These are phyloP conservation scores for Eptesicus fuscus DNA, from an alignment of 2,113 vertebrate species.

Conservation along the genomic window DNA sequence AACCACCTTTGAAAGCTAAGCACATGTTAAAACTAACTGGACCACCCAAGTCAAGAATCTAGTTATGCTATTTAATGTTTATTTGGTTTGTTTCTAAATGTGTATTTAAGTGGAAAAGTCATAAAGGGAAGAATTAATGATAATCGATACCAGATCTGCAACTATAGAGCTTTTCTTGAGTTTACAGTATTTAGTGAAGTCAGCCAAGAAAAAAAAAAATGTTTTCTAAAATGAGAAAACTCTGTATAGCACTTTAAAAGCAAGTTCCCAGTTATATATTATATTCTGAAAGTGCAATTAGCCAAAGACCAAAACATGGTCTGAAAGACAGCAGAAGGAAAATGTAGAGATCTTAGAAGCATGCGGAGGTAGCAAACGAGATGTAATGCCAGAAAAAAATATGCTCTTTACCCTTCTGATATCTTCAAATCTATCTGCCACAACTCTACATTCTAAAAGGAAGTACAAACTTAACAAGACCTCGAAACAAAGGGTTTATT, in stretches of 20 bases:
- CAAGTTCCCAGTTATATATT: neutral
- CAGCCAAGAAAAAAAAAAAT: neutral
- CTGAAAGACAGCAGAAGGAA: neutral
- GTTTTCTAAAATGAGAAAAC: conserved; percentile 43
- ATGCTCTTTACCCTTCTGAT: neutral
- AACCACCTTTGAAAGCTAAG: conserved; percentile 67
- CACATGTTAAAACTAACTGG: conserved; percentile 70
- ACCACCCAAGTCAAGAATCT: conserved; percentile 73
- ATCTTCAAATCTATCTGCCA: neutral
- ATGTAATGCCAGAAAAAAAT: neutral
- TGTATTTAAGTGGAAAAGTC: conserved; percentile 72
- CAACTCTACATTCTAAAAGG: neutral
- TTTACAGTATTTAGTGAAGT: conserved; percentile 40
- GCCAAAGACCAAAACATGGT: neutral
- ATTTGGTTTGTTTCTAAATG: conserved; percentile 76
- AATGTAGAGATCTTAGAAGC: neutral
- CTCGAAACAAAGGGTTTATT: conserved; percentile 28
- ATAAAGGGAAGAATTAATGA: conserved; percentile 74
- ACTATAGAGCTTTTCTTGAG: conserved; percentile 14
- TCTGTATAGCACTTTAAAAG: neutral
- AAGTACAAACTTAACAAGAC: conserved; percentile 18
- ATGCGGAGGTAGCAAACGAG: neutral
- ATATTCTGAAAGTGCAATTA: neutral
- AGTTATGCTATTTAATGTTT: conserved; percentile 71
- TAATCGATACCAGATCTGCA: conserved; percentile 76